Base-by-base conservation (phyloP, 2,113 vertebrate genomes). In the Zootoca vivipara region DNA sequence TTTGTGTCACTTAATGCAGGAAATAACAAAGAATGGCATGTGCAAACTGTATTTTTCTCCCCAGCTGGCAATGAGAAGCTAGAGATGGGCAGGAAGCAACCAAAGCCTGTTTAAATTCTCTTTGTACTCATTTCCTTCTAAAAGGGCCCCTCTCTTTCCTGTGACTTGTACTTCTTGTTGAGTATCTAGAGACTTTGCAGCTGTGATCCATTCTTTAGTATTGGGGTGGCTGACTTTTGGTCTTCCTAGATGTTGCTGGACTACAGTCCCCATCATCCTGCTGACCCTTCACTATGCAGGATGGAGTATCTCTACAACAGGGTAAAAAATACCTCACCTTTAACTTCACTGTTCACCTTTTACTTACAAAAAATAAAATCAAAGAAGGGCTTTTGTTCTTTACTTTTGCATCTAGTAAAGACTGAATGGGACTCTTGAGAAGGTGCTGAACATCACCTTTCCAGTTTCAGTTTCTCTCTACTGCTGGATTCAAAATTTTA, bases 101-200 rank as follows among this genome's bases (percentile, higher is more conserved):
- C 16, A 5, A 82, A 75, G 33, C 33, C 79, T 86, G 78, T 72
- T 75, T 79, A 42, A 78, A 83, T 30, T 70, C 65, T 6, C 40
- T 89, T 89, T 89, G 84, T 86, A 82, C 58, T 82, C 62, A 24
- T 20, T 86, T 89, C 78, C 84, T 82, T 82, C 9, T 20, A 77
- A 52, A 77, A 52, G 74, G 78, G 26, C 22, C 72, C 24, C 42
- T 70, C 22, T 72, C 83, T 75, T 86, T 89, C 83, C 88, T 86
- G 78, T 69, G 40, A 73, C 28, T 58, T 77, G 62, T 40, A 40
- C 7, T 35, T 65, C 56, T 82, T 46, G 72, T 9, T 78, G 62
- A 28, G 8, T 52, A 52, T 26, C 28, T 20, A 9, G 85, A 80
- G 62, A 16, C 26, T 75, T 69, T 69, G 40, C 65, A 70, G 46